Evolutionary conservation across 2,888 invertebrate genomes (phyloP), one percentile per base, ranked within the genome.

Genomic region (Lepidocyrtinus sp.): DNA sequence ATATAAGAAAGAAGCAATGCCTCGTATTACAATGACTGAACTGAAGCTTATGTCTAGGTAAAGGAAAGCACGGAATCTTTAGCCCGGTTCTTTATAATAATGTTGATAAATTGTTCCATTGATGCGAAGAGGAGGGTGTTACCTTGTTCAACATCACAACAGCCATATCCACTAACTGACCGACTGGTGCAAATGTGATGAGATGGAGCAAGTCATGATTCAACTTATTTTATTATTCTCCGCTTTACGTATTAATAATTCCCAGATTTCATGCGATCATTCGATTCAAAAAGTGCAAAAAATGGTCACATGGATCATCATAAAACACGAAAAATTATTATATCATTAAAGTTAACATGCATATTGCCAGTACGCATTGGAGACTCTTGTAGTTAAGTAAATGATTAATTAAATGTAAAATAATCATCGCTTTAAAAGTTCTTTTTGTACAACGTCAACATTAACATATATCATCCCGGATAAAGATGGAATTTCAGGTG

Each of bases 191-290:
- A 36, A 12, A 36, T 7, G 36, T 36, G n/a, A n/a, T 36, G 36
- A 36, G 36, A 63, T 36, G 71, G 67, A 72, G 21, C 77, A 77
- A 77, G 77, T 77, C 77, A 77, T 77, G 77, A 69, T 69, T 65
- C 46, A 64, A 24, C 63, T 50, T 63, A 55, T 72, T 73, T 65
- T 64, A 46, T 26, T 65, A n/a, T n/a, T n/a, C n/a, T n/a, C n/a
- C 46, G 45, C 25, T 45, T 26, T 12, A 69, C 45, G 55, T 50
- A 46, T 17, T 46, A 36, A 75, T 59, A 36, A 67, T 55, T 74
- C 22, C 2, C 36, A 36, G 36, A 36, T 2, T 21, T 12, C 7
- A 24, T 21, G n/a, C 3, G 64, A 25, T n/a, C 21, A 55, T 46
- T 36, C 24, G 55, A 74, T 74, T 65, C 59, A 65, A 64, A 71